Percentiles rank a stretch among this genome's conserved stretches.
Conservation (phyloP, 1,140 invertebrate species). For the Sarcophaga peregrina region DNA sequence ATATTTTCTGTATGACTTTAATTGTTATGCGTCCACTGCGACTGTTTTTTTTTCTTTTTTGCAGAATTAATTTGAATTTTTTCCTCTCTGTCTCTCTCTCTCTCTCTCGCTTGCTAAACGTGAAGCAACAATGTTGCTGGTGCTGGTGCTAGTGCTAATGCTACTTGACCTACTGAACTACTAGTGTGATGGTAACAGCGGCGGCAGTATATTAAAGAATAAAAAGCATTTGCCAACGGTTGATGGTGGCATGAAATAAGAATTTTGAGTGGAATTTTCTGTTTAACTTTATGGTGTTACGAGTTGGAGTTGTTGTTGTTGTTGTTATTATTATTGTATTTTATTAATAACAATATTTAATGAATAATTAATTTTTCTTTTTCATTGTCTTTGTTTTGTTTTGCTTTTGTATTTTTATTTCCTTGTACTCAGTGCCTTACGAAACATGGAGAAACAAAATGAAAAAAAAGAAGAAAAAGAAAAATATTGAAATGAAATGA, state of each 20-base stretch:
- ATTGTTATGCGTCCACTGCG: constrained; percentile 63
- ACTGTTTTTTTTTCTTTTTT: constrained; percentile 60
- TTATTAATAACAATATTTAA: constrained; percentile 27
- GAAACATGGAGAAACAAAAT: too few species aligned
- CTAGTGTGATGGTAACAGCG: constrained; percentile 46
- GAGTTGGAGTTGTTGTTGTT: not conserved
- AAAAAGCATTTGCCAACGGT: constrained; percentile 19
- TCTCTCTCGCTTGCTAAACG: too few species aligned
- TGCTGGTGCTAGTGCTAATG: not conserved
- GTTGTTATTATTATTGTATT: constrained; percentile 31
- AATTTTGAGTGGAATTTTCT: too few species aligned
- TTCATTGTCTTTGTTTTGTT: not conserved
- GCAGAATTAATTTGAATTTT: constrained; percentile 64
- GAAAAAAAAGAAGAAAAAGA: not conserved
- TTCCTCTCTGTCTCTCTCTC: not conserved
- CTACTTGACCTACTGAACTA: constrained; percentile 63
- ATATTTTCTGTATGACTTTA: constrained; percentile 45
- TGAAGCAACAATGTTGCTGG: not conserved
- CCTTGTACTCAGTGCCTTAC: too few species aligned
- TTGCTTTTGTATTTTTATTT: not conserved
- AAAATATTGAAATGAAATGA: too few species aligned
- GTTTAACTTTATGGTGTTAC: too few species aligned
- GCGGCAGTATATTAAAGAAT: constrained; percentile 42
- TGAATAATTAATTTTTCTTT: constrained; percentile 30
- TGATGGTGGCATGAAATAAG: too few species aligned